Base-by-base conservation (phyloP, 92 coral and sea anemone species). In the Umimayanthus kanabou region DNA sequence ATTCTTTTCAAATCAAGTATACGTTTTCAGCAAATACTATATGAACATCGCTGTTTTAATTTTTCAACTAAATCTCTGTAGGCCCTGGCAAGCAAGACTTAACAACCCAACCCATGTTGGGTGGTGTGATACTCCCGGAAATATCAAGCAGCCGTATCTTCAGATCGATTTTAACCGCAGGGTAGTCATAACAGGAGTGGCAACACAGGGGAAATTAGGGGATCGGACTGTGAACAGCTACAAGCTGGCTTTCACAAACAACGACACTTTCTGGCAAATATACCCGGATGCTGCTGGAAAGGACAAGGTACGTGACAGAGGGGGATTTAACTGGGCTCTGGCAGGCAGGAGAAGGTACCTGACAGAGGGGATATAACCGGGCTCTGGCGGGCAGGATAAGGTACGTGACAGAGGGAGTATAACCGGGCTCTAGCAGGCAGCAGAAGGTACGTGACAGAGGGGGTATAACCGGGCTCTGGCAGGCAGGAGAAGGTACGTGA, bases 161-260 rank as follows among this genome's bases (percentile, higher is more conserved):
- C 91, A 89, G 30, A 85, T 89, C 37, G 88, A 89, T 29, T 89
- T 89, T 26, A 28, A 53, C 49, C 73, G 73, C 29, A 75, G n/a
- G 15, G 85, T 89, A 5, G 29, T 74, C 49, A 33, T 89, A 22
- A 89, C 91, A 30, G 91, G 88, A 42, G 81, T 89, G n/a, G 91
- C 91, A 22, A 89, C 91, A 39, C 91, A 89, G 61, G 91, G 91
- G 9, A 69, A 47, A 47, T 7, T 49, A 14, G 87, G 79, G 26
- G 37, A 9, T 83, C 66, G 87, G 43, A 47, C 70, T 47, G 87
- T 83, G 39, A 83, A 70, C 43, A 83, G 43, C 25, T 83, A 83
- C 87, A 42, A 45, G 40, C 78, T 83, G 66, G 78, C 77, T 2
- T 83, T 83, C 37, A 70, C 76, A 7, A 70, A 1, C 50, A 83